These are phyloP conservation scores for Syndactyla subalaris DNA, from an alignment of 2,797 vertebrate species.

Conservation along the genomic window DNA sequence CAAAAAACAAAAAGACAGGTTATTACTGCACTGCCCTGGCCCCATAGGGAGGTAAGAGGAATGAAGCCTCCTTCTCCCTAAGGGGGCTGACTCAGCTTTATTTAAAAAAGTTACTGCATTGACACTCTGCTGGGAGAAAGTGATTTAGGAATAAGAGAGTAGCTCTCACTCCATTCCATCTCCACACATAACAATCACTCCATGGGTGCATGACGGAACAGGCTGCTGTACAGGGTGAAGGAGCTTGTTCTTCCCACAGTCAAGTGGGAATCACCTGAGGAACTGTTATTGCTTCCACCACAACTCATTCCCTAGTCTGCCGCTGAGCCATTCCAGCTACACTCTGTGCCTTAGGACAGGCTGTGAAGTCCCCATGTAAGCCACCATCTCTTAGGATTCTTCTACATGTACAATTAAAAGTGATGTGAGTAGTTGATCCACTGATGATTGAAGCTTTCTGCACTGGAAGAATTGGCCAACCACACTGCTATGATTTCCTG, in stretches of 20 bases:
- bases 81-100: background rate
- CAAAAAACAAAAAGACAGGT: background rate
- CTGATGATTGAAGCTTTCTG: constrained; percentile 14
- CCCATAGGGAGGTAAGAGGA: background rate
- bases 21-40: background rate
- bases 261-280: background rate
- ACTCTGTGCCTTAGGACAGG: constrained; percentile 40
- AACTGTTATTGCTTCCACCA: background rate
- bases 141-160: background rate
- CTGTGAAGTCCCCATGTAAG: background rate
- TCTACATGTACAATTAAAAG: background rate
- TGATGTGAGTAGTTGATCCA: background rate
- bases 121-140: background rate
- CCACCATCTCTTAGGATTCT: background rate
- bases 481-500: background rate
- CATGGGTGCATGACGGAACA: background rate
- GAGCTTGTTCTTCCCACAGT: background rate
- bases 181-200: background rate
- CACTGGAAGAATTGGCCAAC: background rate
- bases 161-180: background rate
- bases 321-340: constrained; percentile 21
- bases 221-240: background rate
- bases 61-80: background rate
- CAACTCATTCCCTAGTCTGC: background rate
- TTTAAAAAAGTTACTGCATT: background rate